Evolutionary conservation across 2,113 vertebrate species (phyloP).

Genomic region (Hippocampus guttulatus): DNA sequence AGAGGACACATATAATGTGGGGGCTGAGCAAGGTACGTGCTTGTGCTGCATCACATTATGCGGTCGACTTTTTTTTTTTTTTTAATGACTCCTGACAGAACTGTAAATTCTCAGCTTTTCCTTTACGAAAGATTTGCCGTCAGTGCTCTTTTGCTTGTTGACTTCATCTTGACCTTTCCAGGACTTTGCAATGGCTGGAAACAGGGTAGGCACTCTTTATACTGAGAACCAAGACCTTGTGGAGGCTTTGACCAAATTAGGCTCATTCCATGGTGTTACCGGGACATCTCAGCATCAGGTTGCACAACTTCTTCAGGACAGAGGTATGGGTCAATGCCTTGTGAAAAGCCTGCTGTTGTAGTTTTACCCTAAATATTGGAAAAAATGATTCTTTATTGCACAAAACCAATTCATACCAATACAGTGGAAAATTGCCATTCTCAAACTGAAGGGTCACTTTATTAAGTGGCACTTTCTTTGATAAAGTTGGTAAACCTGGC

Average conservation of each 20-base stretch:
- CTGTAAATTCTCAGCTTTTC: constrained; percentile 8
- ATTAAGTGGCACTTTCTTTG: background rate
- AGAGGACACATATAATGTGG: constrained; percentile 95
- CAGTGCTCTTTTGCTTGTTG: constrained; percentile 1
- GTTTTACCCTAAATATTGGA: background rate
- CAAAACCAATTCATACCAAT: background rate
- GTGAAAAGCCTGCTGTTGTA: background rate
- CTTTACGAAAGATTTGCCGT: constrained; percentile 8
- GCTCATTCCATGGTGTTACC: constrained; percentile 81
- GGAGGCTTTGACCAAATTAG: constrained; percentile 80
- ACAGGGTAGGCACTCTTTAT: constrained; percentile 86
- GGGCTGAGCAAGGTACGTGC: constrained; percentile 85
- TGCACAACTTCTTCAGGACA: constrained; percentile 83
- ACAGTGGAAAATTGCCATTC: background rate
- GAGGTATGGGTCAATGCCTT: constrained; percentile 67
- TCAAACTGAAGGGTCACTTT: background rate
- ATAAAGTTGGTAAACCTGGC: background rate
- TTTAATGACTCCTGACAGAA: constrained; percentile 10
- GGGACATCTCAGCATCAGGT: constrained; percentile 85
- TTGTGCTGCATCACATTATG: constrained; percentile 9
- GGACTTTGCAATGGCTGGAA: constrained; percentile 89
- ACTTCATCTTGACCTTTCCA: constrained; percentile 43
- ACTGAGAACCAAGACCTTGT: constrained; percentile 83
- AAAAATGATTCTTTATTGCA: background rate
- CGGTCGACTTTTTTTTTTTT: constrained; percentile 8